Conservation (phyloP, 2,113 vertebrate genomes). For the Seriola aureovittata region DNA sequence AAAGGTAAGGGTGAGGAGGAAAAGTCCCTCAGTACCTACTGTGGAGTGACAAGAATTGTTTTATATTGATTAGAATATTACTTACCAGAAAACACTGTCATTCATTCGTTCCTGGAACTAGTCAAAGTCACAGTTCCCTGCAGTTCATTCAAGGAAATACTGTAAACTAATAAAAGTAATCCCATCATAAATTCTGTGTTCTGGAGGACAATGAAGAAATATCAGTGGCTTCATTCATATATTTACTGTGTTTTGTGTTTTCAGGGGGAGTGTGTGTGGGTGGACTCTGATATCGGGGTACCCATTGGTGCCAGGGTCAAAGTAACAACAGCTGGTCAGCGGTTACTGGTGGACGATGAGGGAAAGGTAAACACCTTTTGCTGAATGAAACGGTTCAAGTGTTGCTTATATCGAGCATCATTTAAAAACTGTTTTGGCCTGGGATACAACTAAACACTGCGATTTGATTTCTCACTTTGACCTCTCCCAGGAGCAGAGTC, state of each 20-base stretch:
- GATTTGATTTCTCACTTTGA: neutral
- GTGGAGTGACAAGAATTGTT: neutral
- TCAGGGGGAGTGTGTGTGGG: constrained; percentile 95
- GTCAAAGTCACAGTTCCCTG: neutral
- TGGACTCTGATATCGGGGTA: constrained; percentile 83
- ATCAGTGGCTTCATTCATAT: neutral
- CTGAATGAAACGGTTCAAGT: neutral
- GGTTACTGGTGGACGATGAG: constrained; percentile 90
- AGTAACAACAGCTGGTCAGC: constrained; percentile 82
- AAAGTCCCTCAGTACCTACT: neutral
- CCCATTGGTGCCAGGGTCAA: constrained; percentile 91
- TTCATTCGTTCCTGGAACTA: constrained; percentile 3
- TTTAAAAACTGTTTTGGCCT: neutral
- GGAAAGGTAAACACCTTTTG: constrained; percentile 86
- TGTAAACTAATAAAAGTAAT: neutral
- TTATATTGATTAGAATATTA: neutral
- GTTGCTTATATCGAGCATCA: neutral
- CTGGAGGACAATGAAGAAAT: neutral
- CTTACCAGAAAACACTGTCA: neutral
- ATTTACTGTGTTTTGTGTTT: constrained; percentile 4
- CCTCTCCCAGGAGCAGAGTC: constrained; percentile 85
- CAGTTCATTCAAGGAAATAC: constrained; percentile 3
- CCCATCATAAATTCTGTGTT: neutral
- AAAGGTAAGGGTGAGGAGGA: constrained; percentile 63
- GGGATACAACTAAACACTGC: fast-evolving